Percentiles rank a stretch among this genome's conserved stretches.
Conservation (phyloP, 2,113 vertebrate genomes). For the Ceyx margarethae region DNA sequence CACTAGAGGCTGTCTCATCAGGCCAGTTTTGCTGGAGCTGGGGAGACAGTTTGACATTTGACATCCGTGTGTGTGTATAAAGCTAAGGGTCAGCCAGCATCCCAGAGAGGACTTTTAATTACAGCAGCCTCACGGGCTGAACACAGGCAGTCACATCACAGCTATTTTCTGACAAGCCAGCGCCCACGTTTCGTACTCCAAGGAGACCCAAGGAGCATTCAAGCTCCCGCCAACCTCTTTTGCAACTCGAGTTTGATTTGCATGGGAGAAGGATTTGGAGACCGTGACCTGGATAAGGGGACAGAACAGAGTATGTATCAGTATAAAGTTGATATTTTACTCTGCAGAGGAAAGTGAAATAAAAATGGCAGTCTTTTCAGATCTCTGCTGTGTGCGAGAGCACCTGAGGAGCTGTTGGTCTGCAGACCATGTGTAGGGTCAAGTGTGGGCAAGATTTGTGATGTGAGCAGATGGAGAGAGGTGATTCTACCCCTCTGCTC, state of each 20-base stretch:
- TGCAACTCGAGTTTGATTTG: neutral
- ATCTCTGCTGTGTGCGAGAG: neutral
- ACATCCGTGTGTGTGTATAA: neutral
- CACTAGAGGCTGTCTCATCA: neutral
- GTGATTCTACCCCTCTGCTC: too few species aligned
- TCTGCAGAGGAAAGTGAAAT: neutral
- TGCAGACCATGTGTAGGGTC: neutral
- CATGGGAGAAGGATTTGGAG: neutral
- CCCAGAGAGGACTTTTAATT: neutral
- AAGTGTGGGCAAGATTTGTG: neutral
- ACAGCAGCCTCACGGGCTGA: neutral
- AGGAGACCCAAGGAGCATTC: neutral
- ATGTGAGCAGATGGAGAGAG: too few species aligned
- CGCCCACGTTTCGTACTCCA: neutral
- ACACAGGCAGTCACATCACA: neutral
- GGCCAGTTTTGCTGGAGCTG: neutral
- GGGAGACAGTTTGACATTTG: constrained; percentile 32
- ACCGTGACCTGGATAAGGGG: neutral
- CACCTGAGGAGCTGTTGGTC: neutral
- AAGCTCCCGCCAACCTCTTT: neutral
- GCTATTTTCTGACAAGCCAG: neutral
- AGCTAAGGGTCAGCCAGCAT: constrained; percentile 4
- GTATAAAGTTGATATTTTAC: neutral
- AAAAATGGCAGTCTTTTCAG: neutral
- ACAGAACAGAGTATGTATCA: neutral